phyloP scores from a whole-genome alignment of 2,888 invertebrate genomes.

The Serripes groenlandicus region DNA sequence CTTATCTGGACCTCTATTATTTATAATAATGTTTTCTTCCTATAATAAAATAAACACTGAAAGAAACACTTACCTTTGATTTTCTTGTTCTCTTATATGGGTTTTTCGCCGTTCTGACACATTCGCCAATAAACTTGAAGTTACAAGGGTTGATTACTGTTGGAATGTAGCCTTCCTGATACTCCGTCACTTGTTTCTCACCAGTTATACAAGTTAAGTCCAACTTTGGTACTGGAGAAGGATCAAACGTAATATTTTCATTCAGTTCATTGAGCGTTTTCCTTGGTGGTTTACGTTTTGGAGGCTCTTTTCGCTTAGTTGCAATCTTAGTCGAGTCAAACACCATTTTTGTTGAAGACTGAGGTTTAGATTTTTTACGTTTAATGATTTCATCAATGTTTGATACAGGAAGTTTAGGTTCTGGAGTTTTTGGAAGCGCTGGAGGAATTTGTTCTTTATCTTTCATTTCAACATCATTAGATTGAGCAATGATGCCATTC shows the following conservation, averaged over 20 bases:
- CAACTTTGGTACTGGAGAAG: constrained; percentile 59
- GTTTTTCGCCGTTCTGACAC: constrained; percentile 74
- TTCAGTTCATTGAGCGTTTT: constrained; percentile 62
- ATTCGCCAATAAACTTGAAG: constrained; percentile 79
- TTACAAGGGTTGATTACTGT: constrained; percentile 77
- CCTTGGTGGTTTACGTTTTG: constrained; percentile 62
- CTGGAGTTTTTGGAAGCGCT: constrained; percentile 49
- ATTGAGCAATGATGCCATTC: constrained; percentile 20
- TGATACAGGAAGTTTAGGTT: constrained; percentile 67
- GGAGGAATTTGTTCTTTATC: constrained; percentile 41
- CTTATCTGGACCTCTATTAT: no score
- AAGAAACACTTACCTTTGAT: constrained; percentile 68
- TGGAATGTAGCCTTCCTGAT: constrained; percentile 76
- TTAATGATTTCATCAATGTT: constrained; percentile 76
- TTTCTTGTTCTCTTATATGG: constrained; percentile 74
- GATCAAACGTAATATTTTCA: constrained; percentile 34
- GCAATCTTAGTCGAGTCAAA: constrained; percentile 73
- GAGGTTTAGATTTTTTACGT: constrained; percentile 55
- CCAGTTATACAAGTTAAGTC: constrained; percentile 75
- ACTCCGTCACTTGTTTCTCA: constrained; percentile 62
- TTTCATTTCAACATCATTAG: constrained; percentile 21
- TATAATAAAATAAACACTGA: background rate
- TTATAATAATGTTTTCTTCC: no score
- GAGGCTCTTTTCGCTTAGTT: constrained; percentile 64
- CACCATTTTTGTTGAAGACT: constrained; percentile 56